Base-by-base conservation (phyloP, 2,888 invertebrate genomes). In the Zelleria hepariella region DNA sequence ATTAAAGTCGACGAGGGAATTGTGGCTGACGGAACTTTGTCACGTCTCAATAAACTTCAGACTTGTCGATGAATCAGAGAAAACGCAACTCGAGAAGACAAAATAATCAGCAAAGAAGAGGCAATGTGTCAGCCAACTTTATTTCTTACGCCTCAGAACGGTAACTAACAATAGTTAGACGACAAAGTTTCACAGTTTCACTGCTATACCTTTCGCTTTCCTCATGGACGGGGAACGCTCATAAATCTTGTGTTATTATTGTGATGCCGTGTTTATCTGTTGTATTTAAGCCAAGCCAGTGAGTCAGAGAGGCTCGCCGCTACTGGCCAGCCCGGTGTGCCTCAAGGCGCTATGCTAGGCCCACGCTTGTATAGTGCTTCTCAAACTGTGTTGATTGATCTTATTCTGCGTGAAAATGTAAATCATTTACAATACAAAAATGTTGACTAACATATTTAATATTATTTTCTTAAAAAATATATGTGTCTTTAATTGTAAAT, bases 331-430 rank as follows among this genome's bases (percentile, higher is more conserved):
- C 49, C 20, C n/a, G 49, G 49, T 21, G 68, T 77, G 67, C 75
- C 70, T 61, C 77, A 77, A 74, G 77, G 78, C 72, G 63, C 67
- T 64, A 66, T 64, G 60, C 66, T 64, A 53, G 73, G 59, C 78
- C 78, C 75, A 79, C 79, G 74, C 78, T 56, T 20, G 2, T 10
- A 56, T 23, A 27, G 49, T 20, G 49, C n/a, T 49, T 18, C 24
- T 52, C 49, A 49, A 52, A 52, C 23, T 52, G 1, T 52, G 20
- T 49, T 20, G 18, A 18, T 20, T 6, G 49, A 7, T 49, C 5
- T 20, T 18, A 4, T 49, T 8, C 8, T 49, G 18, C 18, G 6
- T n/a, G 2, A 48, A 6, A 48, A 18, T 2, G 1, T 18, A 48
- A 2, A 6, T n/a, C 4, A 48, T 18, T n/a, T 2, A 20, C 7